Percentiles rank a stretch among this genome's conserved stretches.
phyloP scores from a whole-genome alignment of 2,797 vertebrate species.

The Tadarida brasiliensis region DNA sequence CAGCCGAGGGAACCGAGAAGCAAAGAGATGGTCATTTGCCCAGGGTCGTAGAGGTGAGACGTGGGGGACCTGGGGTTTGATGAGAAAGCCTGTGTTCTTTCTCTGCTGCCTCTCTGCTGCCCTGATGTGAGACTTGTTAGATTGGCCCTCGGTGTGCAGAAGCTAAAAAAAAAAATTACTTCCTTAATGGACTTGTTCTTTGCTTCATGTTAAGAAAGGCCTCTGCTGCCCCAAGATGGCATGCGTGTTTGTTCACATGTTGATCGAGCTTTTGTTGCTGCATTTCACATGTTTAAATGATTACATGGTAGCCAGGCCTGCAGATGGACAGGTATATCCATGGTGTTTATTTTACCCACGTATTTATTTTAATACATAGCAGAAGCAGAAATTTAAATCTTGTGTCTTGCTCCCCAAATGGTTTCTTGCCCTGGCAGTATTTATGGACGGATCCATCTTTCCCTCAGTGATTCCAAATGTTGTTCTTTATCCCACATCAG shows the following conservation, averaged over 20 bases:
- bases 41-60: not conserved
- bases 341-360: too few relatives aligned
- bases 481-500: not conserved
- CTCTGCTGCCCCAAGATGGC: not conserved
- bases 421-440: not conserved
- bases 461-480: not conserved
- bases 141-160: not conserved
- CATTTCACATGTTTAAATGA: slow-evolving; percentile 17
- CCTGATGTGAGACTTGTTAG: not conserved
- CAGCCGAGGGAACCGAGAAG: not conserved
- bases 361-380: not conserved
- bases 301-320: not conserved
- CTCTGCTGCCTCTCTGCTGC: accelerated
- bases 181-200: not conserved
- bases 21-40: not conserved
- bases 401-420: slow-evolving; percentile 4
- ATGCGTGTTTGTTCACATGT: not conserved
- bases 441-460: not conserved
- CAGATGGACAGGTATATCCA: not conserved
- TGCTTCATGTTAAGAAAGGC: not conserved
- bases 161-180: not conserved
- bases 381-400: slow-evolving; percentile 22
- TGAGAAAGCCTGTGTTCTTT: not conserved
- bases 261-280: not conserved
- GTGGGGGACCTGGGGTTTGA: not conserved